Evolutionary conservation across 1,140 invertebrate species (phyloP), one percentile per base, ranked within the genome.

Genomic region (Zaprionus lachaisei): DNA sequence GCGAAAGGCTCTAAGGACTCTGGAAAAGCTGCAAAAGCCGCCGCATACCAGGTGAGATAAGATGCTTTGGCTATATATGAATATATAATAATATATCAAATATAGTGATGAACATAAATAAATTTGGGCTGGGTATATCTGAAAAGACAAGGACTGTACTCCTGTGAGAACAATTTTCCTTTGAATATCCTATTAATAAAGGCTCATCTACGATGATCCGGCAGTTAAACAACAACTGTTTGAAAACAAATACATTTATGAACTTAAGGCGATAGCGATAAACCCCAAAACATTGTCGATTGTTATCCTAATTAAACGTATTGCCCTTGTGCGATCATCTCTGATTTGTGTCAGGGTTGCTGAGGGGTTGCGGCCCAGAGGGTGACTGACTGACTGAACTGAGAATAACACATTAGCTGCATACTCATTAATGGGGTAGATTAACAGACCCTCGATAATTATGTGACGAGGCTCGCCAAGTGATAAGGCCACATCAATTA

Each of bases 11-110:
- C 90, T 72, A 95, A 95, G 93, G 94, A 95, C 81, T 94, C 93
- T 76, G 94, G 94, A 83, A 95, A 93, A 62, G 86, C 85, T 62
- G 91, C 61, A 55, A 93, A 95, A 84, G 94, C 95, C 91, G 95
- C 95, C 80, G 94, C 94, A 89, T 95, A 95, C 81, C 94, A 95
- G 94, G 94, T 95, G 92, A 15, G 75, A 66, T 17, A 44, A 20
- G 14, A 5, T 38, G 37, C 6, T 28, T 38, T 15, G 37, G 6
- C 1, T 38, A 15, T 15, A 15, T 7, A 11, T 34, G 9, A 34
- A 34, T 3, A 11, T 1, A 34, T 22, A 22, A 20, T 20, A 20
- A 20, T 20, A 20, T 31, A 31, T 11, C 31, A 31, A 11, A 31
- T 31, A 9, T 31, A 31, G 6, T 11, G 9, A 9, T 31, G 28